Conservation (phyloP, 92 coral and sea anemone genomes). For the Siderastrea siderea region DNA sequence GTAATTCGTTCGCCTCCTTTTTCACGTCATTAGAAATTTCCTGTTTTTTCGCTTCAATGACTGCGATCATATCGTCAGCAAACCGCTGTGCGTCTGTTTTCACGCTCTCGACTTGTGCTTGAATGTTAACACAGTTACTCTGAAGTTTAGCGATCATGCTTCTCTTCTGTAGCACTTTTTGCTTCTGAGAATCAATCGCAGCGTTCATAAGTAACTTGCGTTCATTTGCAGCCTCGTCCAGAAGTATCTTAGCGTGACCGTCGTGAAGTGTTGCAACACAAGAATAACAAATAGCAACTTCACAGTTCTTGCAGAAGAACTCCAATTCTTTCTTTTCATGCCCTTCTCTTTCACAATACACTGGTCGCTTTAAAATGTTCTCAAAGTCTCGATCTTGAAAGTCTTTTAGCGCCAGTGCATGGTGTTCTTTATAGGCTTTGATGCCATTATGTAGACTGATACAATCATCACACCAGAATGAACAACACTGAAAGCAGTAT, state of each 20-base stretch:
- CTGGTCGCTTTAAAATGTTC: slow-evolving; percentile 17
- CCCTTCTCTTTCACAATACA: background rate
- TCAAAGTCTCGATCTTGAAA: slow-evolving; percentile 17
- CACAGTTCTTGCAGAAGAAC: slow-evolving; percentile 18
- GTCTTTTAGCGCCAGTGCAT: slow-evolving; percentile 17
- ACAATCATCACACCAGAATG: slow-evolving; percentile 22
- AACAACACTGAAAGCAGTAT: slow-evolving; percentile 20
- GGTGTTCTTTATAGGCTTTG: slow-evolving; percentile 11
- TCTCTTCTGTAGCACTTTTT: background rate
- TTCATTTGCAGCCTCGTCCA: background rate
- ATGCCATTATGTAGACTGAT: background rate
- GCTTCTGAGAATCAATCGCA: background rate
- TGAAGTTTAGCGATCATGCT: background rate
- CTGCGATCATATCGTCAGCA: slow-evolving; percentile 2
- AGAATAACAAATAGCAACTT: background rate
- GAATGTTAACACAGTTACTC: background rate
- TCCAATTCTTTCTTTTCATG: slow-evolving; percentile 11
- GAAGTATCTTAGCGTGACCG: background rate
- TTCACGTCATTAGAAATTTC: background rate
- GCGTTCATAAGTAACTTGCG: too few species aligned
- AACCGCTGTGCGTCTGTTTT: background rate
- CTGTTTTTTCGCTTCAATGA: background rate
- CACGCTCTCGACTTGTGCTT: background rate
- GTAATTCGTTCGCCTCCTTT: background rate
- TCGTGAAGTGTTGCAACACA: slow-evolving; percentile 7